Base-by-base conservation (phyloP, 2,797 vertebrate genomes). In the Siniperca scherzeri region DNA sequence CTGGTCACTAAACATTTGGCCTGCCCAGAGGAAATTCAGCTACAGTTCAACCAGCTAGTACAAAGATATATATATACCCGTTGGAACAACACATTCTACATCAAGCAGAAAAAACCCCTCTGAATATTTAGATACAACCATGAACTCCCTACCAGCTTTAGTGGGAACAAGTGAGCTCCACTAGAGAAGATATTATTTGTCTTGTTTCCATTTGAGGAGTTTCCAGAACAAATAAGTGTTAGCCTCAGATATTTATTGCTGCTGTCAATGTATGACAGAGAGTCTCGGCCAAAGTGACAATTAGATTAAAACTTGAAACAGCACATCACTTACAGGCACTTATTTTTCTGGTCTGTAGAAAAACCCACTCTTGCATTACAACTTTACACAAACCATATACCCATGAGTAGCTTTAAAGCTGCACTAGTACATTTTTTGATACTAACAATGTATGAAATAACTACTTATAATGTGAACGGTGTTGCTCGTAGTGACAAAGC, bases 1-100 rank as follows among this genome's bases (percentile, higher is more conserved):
- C 27, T 65, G 70, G 70, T 62, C 53, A 52, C 64, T 40, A 60
- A 83, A 74, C 59, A 69, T 77, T 85, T 87, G 81, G 75, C 66
- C 75, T 19, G 62, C 66, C 78, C 64, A 13, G 27, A 78, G 75
- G 77, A 77, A 27, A 64, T 30, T 22, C 36, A 21, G 38, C 69
- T 7, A 2, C 70, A 71, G 65, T 55, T 75, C 48, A 76, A 64
- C 52, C 65, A 17, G 75, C 68, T 12, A 7, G 22, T 50, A 8
- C 1, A 8, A 21, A 61, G 17, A 21, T 3, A 25, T 56, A 25
- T 4, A 66, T 50, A 33, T 5, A 70, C 14, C 16, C 5, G 2
- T 4, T 75, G 38, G 33, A 60, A 40, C 27, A 19, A 65, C 14
- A 8, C 2, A 1, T 14, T 30, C 1, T 12, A 8, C n/a, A 21